Evolutionary conservation across 2,888 invertebrate species (phyloP), one percentile per base, ranked within the genome.

Genomic region (Andrena haemorrhoa): DNA sequence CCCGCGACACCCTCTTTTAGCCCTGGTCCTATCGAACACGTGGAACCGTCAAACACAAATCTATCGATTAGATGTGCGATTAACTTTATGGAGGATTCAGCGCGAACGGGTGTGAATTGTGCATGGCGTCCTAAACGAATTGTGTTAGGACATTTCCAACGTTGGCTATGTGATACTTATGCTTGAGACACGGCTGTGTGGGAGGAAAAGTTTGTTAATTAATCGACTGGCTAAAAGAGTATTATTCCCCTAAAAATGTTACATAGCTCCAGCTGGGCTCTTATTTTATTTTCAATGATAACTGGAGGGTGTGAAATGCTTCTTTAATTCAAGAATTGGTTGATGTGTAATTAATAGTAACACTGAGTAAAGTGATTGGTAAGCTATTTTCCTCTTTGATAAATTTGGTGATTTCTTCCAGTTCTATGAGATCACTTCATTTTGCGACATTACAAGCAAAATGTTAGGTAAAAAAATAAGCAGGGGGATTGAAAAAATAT

Each of bases 1-100:
- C 12, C 35, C 29, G 56, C 61, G 33, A 63, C 66, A 63, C 47
- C 70, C 70, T 80, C 76, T 77, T 75, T 78, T 71, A 58, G 53
- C 60, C 61, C 58, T 23, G 53, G 47, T 41, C 60, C 74, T 77
- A 87, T 86, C 77, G 83, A 82, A 72, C 71, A 80, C 72, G 80
- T 65, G 74, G 53, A 78, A 77, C 75, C 82, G 76, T 81, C 80
- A 80, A 86, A 84, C 64, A 71, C 77, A 82, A 85, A 86, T 79
- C 81, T 76, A 82, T 82, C 76, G 83, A 84, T 86, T 83, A 76
- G 41, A 41, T 31, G 23, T 47, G 23, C 73, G 60, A 79, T 71
- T 85, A 80, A 81, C 79, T 81, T 75, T 56, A 64, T 12, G 47
- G 8, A 33, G 31, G 51, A 49, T 35, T 63, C 26, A 5, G 64